A percentile compares a stretch with the other conserved stretches of the same genome.
These are phyloP conservation scores for Phortica okadai DNA, from an alignment of 2,888 invertebrate genomes.

Conservation along the genomic window DNA sequence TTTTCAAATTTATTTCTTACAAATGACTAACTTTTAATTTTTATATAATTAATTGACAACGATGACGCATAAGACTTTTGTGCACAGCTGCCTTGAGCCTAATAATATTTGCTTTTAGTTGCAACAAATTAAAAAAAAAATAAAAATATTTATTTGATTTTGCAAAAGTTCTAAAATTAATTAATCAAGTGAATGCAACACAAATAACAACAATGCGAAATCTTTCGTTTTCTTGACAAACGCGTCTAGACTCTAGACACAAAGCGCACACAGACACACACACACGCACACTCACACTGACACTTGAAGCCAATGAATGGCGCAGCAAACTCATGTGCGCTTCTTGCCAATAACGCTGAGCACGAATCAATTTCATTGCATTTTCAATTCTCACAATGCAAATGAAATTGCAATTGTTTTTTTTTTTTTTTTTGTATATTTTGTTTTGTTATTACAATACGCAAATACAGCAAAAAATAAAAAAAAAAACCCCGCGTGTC, in stretches of 20 bases:
- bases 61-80: not conserved
- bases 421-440: not conserved
- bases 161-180: not conserved
- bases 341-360: conserved; percentile 48
- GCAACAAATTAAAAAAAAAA: not conserved
- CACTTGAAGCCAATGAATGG: not conserved
- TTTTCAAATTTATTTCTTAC: not conserved
- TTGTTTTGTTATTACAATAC: not conserved
- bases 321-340: too few species aligned
- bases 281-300: not conserved
- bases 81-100: conserved; percentile 17
- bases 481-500: not conserved
- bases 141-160: not conserved
- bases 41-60: not conserved
- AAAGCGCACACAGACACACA: not conserved
- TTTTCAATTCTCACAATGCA: not conserved
- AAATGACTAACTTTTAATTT: conserved; percentile 5
- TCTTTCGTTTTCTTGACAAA: conserved; percentile 1
- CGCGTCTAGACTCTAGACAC: conserved; percentile 1
- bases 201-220: not conserved
- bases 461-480: not conserved
- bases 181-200: conserved; percentile 2
- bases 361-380: conserved; percentile 13
- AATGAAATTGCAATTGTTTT: not conserved
- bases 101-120: conserved; percentile 6